Base-by-base conservation (phyloP, 1,140 invertebrate genomes). In the Leucophenga varia region DNA sequence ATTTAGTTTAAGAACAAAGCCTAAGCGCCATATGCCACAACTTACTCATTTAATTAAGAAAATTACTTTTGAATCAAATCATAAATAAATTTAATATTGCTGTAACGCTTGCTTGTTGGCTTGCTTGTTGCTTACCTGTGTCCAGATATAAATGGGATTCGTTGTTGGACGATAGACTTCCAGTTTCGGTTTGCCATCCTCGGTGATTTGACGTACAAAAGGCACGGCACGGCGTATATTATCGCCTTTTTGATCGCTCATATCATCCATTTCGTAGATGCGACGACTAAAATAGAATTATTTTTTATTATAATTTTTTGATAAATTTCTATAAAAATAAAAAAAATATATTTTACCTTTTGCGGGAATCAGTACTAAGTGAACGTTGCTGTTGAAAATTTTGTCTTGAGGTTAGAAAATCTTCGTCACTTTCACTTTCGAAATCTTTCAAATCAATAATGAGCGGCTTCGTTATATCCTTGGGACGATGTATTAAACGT, bases 181-280 rank as follows among this genome's bases (percentile, higher is more conserved):
- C 49, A 75, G 50, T 49, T 75, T 75, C 50, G 73, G 70, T 50
- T 75, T 75, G 47, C 73, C 73, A 71, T 75, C 73, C 50, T 75
- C 73, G 13, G 73, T 75, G 32, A 75, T 75, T 57, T 82, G 79
- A 52, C 80, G 78, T 1, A 82, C 80, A 59, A 77, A 83, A 17
- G 81, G 81, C 58, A 81, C 76, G 10, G 78, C 76, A 48, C 78
- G 79, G 20, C 80, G 75, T 13, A 82, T 55, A 59, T 82, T 82
- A 56, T 82, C 80, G 30, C 80, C 79, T 44, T 80, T 79, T 46
- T 77, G 80, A 13, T 59, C 57, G 32, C 68, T 61, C 61, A 79
- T 81, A n/a, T 80, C 79, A 60, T 82, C 80, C 81, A 82, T 82
- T 64, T 82, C 81, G 76, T 81, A 75, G 31, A 70, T 54, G 36